Conservation (phyloP, 1,140 invertebrate genomes). For the Phocides pigmalion region DNA sequence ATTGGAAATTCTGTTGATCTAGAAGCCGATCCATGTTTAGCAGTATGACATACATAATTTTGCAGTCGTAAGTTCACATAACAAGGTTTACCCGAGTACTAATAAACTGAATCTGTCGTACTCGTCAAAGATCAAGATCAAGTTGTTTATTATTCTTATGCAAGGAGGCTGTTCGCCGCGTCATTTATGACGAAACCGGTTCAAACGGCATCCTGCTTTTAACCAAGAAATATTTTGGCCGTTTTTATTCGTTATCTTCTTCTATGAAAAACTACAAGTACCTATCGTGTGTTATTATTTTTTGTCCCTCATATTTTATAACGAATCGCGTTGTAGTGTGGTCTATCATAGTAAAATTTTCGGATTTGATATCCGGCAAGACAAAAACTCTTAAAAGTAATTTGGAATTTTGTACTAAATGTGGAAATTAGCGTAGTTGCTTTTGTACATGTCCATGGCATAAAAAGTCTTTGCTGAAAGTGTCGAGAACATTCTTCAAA, state of each 20-base stretch:
- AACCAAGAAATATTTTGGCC: slow-evolving; percentile 9
- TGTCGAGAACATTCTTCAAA: background rate
- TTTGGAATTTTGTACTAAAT: too few species aligned
- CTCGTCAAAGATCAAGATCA: slow-evolving; percentile 10
- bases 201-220: slow-evolving; percentile 20
- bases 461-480: too few species aligned
- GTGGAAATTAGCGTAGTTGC: too few species aligned
- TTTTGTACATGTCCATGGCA: too few species aligned
- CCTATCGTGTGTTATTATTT: background rate
- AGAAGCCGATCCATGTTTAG: too few species aligned
- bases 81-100: too few species aligned
- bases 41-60: too few species aligned
- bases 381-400: too few species aligned
- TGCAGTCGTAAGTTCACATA: too few species aligned
- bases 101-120: background rate
- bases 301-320: background rate
- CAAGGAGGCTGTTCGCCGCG: slow-evolving; percentile 11
- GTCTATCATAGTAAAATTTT: background rate
- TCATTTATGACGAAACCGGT: slow-evolving; percentile 27
- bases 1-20: too few species aligned
- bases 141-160: slow-evolving; percentile 14
- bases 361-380: too few species aligned
- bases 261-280: slow-evolving; percentile 7
- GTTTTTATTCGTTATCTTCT: slow-evolving; percentile 19
- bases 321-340: background rate